These are phyloP conservation scores for Tetropium fuscum DNA, from an alignment of 2,888 invertebrate species.

Conservation along the genomic window DNA sequence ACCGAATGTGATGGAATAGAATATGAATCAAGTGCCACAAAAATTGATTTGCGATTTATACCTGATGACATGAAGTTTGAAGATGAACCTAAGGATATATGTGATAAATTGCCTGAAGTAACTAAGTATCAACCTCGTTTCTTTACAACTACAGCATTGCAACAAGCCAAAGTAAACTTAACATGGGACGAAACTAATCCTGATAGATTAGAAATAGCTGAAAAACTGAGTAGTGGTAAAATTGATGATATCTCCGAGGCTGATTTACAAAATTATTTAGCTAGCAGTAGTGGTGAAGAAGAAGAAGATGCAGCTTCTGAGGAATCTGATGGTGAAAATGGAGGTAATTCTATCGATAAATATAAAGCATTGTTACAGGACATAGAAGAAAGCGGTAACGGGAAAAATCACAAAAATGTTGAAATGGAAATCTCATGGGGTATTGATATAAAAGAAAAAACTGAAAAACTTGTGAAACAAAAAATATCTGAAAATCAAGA, in stretches of 20 bases:
- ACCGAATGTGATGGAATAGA: slow-evolving; percentile 95
- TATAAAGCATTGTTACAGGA: slow-evolving; percentile 80
- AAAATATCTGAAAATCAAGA: slow-evolving; percentile 69
- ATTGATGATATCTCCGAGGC: slow-evolving; percentile 76
- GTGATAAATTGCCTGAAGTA: slow-evolving; percentile 80
- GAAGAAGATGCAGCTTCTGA: slow-evolving; percentile 69
- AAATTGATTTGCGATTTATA: slow-evolving; percentile 88
- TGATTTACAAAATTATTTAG: slow-evolving; percentile 83
- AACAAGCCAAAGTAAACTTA: slow-evolving; percentile 90
- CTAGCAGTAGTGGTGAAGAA: slow-evolving; percentile 67
- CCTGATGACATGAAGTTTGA: slow-evolving; percentile 93
- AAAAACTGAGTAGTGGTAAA: slow-evolving; percentile 72
- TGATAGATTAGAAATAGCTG: slow-evolving; percentile 78
- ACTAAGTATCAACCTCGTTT: slow-evolving; percentile 83
- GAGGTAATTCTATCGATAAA: slow-evolving; percentile 74
- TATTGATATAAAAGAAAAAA: slow-evolving; percentile 77
- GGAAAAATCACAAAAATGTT: slow-evolving; percentile 77
- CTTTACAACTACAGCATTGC: slow-evolving; percentile 91
- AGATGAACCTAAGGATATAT: slow-evolving; percentile 83
- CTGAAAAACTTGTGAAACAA: slow-evolving; percentile 77
- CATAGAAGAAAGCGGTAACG: slow-evolving; percentile 57
- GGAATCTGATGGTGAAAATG: slow-evolving; percentile 66
- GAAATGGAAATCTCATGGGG: slow-evolving; percentile 95
- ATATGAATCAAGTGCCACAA: slow-evolving; percentile 93
- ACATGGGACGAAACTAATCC: slow-evolving; percentile 98